Base-by-base conservation (phyloP, 2,888 invertebrate genomes). In the Papilio gigon region DNA sequence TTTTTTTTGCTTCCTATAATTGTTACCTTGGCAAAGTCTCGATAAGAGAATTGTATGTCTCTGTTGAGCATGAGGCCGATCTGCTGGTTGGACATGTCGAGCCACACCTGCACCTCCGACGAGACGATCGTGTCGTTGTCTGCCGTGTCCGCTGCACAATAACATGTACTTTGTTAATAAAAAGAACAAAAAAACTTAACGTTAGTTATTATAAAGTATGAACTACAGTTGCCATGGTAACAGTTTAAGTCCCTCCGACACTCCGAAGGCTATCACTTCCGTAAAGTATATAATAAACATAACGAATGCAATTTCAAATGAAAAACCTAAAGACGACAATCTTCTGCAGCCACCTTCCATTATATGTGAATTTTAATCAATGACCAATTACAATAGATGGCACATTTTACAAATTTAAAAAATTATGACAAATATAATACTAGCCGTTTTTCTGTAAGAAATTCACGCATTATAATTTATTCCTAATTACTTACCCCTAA, bases 1-100 rank as follows among this genome's bases (percentile, higher is more conserved):
- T n/a, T n/a, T n/a, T n/a, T n/a, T n/a, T n/a, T n/a, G n/a, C n/a
- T n/a, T n/a, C n/a, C n/a, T n/a, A n/a, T n/a, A n/a, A n/a, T 35
- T 3, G 37, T 70, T 78, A 92, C 92, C 91, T 94, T 93, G 9
- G 97, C 96, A 81, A 98, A 98, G 83, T 95, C 95, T 81, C 97
- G 93, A 87, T 98, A 98, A 0, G 97, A 95, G 81, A 96, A 93
- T 84, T 97, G 95, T 71, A 98, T 93, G 83, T 97, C 96, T 71
- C 97, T 89, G 85, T 97, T 97, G 60, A 98, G 92, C 93, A 97
- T 96, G 77, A 98, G 94, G 0, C 97, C 97, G 77, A 98, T 97
- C 92, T 98, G 98, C 84, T 98, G 98, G 94, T 98, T 98, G 76
- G 97, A 97, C 96, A 98, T 97, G 85, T 98, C 98, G 70, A 98